phyloP scores from a whole-genome alignment of 2,888 invertebrate genomes.

The Chymomyza amoena region DNA sequence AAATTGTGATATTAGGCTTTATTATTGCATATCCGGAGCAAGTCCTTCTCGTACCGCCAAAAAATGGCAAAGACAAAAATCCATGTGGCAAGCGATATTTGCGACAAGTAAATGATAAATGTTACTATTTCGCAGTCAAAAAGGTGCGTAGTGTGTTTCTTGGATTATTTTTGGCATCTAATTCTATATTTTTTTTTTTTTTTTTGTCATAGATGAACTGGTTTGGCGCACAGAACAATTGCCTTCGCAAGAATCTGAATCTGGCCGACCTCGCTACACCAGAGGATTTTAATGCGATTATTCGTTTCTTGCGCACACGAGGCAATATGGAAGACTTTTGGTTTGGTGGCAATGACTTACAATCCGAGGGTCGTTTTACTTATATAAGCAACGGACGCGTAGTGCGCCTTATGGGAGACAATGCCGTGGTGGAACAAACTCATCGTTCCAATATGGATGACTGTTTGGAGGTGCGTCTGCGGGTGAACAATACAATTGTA shows the following conservation, averaged over 20 bases:
- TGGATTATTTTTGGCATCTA: not conserved
- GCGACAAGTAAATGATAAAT: conserved; percentile 42
- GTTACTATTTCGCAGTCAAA: conserved; percentile 47
- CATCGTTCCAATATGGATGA: conserved; percentile 54
- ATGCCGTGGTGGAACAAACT: conserved; percentile 33
- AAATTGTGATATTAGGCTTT: conserved; percentile 45
- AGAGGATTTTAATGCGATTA: conserved; percentile 40
- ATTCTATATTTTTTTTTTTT: not conserved
- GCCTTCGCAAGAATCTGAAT: conserved; percentile 50
- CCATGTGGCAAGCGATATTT: conserved; percentile 51
- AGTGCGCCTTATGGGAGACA: conserved; percentile 36
- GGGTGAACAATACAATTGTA: conserved; percentile 30
- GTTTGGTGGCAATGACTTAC: conserved; percentile 58
- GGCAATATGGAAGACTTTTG: conserved; percentile 51
- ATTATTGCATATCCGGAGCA: conserved; percentile 38
- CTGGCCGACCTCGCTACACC: conserved; percentile 41
- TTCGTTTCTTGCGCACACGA: conserved; percentile 17
- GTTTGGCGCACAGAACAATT: conserved; percentile 60
- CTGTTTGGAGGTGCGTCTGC: conserved; percentile 53
- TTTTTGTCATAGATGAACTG: conserved; percentile 44
- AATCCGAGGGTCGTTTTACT: conserved; percentile 47
- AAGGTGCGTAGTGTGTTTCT: conserved; percentile 27
- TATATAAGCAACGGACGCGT: conserved; percentile 51
- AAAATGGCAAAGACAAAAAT: conserved; percentile 19
- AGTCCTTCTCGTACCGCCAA: conserved; percentile 12